Conservation (phyloP, 2,113 vertebrate species). For the Phalacrocorax aristotelis region DNA sequence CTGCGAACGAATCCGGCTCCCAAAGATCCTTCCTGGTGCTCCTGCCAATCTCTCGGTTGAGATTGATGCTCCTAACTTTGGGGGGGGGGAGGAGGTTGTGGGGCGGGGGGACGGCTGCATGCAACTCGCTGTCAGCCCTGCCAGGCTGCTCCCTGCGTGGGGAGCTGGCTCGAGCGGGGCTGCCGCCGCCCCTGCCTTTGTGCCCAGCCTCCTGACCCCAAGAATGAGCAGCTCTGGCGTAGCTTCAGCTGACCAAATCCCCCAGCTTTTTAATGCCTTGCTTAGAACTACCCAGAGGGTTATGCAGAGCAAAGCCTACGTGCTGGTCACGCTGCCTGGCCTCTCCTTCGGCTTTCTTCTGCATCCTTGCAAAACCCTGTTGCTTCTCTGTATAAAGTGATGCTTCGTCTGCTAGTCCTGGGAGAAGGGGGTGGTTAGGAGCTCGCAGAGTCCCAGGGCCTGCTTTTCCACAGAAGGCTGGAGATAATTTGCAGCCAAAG, state of each 20-base stretch:
- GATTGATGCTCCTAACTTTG: neutral
- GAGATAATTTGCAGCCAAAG: neutral
- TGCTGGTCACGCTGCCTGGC: neutral
- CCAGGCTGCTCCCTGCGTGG: neutral
- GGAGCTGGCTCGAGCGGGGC: neutral
- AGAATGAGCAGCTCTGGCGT: neutral
- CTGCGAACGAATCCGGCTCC: neutral
- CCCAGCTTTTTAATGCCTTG: neutral
- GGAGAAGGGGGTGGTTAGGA: neutral
- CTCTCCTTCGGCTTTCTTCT: neutral
- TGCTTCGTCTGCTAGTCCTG: rapidly evolving
- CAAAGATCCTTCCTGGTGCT: neutral
- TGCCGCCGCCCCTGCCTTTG: neutral
- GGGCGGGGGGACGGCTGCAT: rapidly evolving
- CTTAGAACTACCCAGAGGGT: neutral
- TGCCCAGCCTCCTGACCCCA: neutral
- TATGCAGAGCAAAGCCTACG: neutral
- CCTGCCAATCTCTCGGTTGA: neutral
- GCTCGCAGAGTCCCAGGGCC: neutral
- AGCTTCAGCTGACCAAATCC: neutral
- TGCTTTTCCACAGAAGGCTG: neutral
- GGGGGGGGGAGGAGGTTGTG: neutral
- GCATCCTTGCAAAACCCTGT: neutral
- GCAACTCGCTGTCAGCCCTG: neutral
- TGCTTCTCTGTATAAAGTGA: neutral